A percentile compares a stretch with the other conserved stretches of the same genome.
These are phyloP conservation scores for Catostylus mosaicus DNA, from an alignment of 30 jellyfish, hydroid and myxozoan species.

Conservation along the genomic window DNA sequence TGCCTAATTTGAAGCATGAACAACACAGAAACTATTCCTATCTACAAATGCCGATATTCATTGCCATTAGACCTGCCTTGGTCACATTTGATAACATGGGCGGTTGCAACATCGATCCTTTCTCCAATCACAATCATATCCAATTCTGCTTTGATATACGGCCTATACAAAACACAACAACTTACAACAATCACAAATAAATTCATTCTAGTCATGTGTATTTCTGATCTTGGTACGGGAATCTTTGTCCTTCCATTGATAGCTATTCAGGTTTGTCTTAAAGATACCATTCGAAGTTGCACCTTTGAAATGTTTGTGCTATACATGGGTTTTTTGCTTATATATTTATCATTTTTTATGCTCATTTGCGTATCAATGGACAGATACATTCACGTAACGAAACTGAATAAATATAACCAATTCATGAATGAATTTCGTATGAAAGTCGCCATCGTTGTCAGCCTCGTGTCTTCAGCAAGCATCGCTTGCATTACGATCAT, in stretches of 20 bases:
- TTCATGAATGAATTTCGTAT: conserved; percentile 51
- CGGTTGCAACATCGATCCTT: not conserved
- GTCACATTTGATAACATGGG: conserved; percentile 8
- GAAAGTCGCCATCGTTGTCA: conserved; percentile 6
- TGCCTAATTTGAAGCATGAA: too few relatives aligned
- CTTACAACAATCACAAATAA: conserved; percentile 19
- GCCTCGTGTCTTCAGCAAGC: conserved; percentile 23
- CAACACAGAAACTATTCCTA: not conserved
- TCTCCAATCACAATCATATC: conserved; percentile 12
- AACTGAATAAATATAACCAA: conserved; percentile 17
- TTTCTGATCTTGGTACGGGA: conserved; percentile 44
- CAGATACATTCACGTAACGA: conserved; percentile 53
- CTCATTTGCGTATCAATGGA: conserved; percentile 33
- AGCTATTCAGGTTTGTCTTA: not conserved
- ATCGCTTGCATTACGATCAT: not conserved
- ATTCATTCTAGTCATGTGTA: conserved; percentile 33
- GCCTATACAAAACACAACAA: conserved; percentile 31
- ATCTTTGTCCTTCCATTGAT: conserved; percentile 24
- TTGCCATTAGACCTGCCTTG: conserved; percentile 52
- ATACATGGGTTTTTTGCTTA: conserved; percentile 17
- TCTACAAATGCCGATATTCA: not conserved
- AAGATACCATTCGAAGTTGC: conserved; percentile 43
- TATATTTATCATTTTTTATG: conserved; percentile 53
- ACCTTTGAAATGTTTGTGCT: conserved; percentile 22
- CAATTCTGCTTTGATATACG: conserved; percentile 34